Conservation (phyloP, 2,888 invertebrate species). For the Clanis bilineata region DNA sequence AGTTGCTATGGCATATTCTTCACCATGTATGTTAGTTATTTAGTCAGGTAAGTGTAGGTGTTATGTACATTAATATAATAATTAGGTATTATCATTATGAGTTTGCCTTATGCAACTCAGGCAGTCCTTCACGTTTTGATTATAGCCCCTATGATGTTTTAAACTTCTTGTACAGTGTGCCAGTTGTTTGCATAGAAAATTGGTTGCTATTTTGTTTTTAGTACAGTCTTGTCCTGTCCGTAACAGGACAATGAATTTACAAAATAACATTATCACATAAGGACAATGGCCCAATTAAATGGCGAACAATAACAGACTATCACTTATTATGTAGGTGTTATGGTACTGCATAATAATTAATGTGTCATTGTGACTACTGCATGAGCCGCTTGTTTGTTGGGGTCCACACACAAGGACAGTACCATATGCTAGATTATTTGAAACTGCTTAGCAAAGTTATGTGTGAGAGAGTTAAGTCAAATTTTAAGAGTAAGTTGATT, state of each 20-base stretch:
- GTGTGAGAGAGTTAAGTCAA: neutral
- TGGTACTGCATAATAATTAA: neutral
- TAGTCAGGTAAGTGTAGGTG: no score
- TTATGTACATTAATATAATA: no score
- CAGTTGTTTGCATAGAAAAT: no score
- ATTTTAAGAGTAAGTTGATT: no score
- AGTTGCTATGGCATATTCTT: no score
- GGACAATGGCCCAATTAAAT: slow-evolving; percentile 1
- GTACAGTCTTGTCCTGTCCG: neutral
- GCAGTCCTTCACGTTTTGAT: no score
- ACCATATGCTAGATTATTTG: neutral
- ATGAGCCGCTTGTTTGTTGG: neutral
- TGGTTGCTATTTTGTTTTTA: no score
- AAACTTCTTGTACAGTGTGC: no score
- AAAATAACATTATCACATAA: neutral
- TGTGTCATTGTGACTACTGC: neutral
- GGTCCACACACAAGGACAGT: neutral
- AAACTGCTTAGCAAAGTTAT: neutral
- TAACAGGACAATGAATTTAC: neutral
- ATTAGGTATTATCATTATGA: no score
- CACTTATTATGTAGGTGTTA: neutral
- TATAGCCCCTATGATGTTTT: no score
- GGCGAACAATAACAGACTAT: neutral
- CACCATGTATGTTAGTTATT: no score
- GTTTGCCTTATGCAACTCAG: no score